Evolutionary conservation across 2,888 invertebrate genomes (phyloP).

Genomic region (Leptinotarsa juncta): DNA sequence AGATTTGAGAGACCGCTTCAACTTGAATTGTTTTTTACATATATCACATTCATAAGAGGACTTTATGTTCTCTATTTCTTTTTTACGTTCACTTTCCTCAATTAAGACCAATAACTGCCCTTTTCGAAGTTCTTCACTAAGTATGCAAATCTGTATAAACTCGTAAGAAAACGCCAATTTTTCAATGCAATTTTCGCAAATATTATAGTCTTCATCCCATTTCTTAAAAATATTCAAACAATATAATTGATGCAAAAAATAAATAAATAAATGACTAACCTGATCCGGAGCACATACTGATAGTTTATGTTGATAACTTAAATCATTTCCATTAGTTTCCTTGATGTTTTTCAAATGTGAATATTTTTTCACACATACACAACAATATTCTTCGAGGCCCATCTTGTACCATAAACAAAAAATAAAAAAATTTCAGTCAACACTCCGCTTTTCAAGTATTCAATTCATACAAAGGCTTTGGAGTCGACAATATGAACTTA

Average conservation of each 20-base stretch:
- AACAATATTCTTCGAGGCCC: conserved; percentile 44
- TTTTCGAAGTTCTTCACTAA: conserved; percentile 46
- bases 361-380: conserved; percentile 46
- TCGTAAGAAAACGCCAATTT: conserved; percentile 44
- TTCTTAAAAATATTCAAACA: conserved; percentile 41
- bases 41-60: conserved; percentile 46
- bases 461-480: no score
- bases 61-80: conserved; percentile 16
- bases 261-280: conserved; percentile 28
- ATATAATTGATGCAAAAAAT: background rate
- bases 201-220: conserved; percentile 44
- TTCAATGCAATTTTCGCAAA: conserved; percentile 47
- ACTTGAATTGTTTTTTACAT: conserved; percentile 51
- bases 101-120: conserved; percentile 39
- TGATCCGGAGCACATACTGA: conserved; percentile 45
- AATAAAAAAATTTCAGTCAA: background rate
- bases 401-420: conserved; percentile 32
- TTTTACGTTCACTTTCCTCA: conserved; percentile 27
- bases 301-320: conserved; percentile 48
- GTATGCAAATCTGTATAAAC: conserved; percentile 47
- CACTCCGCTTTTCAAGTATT: no score
- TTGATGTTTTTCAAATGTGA: conserved; percentile 37
- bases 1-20: conserved; percentile 48
- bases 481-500: no score
- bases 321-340: conserved; percentile 38